Evolutionary conservation across 2,113 vertebrate species (phyloP), one percentile per base, ranked within the genome.

Genomic region (Rhinogobius similis): DNA sequence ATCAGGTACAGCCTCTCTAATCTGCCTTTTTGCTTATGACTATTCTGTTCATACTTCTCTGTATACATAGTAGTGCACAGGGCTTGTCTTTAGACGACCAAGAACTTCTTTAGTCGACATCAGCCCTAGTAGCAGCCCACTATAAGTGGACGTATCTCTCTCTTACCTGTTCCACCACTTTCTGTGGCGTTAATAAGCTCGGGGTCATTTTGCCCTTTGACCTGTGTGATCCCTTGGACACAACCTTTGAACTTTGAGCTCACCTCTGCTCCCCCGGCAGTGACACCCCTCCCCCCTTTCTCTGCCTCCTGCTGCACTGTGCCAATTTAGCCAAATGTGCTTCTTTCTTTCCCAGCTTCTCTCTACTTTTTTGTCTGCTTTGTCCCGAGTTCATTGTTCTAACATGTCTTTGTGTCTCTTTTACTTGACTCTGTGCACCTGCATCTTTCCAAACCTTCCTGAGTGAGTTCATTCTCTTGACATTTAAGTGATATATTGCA

Each of bases 141-240:
- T 20, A 20, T 20, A 20, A 50, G 20, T 50, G 7, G 14, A 13
- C 6, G 2, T 36, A 1, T 63, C 70, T 36, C 44, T 72, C 11
- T 38, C 23, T 27, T 55, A 10, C 65, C 32, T 12, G 39, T 58
- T 76, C 11, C 50, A 67, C 29, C 63, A 66, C 61, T 67, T 74
- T 72, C 56, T 27, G 56, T 69, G 27, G 55, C 62, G 68, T 83
- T 83, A 83, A 83, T 82, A 76, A 74, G 61, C 66, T 44, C 68
- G 69, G 44, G 73, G 67, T 78, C 58, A 67, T 76, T 73, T 69
- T 85, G 76, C 86, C 82, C 82, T 29, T 76, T 74, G 55, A 78
- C 76, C 72, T 73, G 27, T 52, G 76, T 70, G 81, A 72, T 87
- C 75, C 56, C 67, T 66, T 62, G 85, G 79, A 84, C 85, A 77